Evolutionary conservation across 2,888 invertebrate species (phyloP).

Genomic region (Sycophila texana): DNA sequence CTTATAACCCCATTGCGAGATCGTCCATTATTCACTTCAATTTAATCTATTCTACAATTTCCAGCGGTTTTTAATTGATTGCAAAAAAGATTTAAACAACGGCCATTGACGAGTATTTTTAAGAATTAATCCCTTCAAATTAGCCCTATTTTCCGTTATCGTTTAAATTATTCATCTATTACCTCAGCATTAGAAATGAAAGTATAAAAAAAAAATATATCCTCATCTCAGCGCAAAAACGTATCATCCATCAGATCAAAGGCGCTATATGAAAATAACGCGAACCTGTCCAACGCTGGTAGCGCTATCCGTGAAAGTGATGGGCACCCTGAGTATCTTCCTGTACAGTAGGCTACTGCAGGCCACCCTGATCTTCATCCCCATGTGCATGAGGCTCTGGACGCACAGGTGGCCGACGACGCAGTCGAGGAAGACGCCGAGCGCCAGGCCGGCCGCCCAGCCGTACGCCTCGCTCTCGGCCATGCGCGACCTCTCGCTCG

Average conservation of each 20-base stretch:
- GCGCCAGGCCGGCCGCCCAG: constrained; percentile 74
- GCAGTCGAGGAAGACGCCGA: constrained; percentile 64
- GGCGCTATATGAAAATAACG: neutral
- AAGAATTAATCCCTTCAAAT: too few species aligned
- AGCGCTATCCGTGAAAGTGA: constrained; percentile 71
- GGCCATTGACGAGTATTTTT: too few species aligned
- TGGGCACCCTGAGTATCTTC: constrained; percentile 86
- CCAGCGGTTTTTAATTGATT: too few species aligned
- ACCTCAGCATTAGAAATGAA: neutral
- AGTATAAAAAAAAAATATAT: neutral
- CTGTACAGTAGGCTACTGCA: constrained; percentile 84
- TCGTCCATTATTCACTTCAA: too few species aligned
- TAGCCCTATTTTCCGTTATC: too few species aligned
- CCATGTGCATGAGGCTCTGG: constrained; percentile 80
- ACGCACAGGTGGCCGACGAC: constrained; percentile 80
- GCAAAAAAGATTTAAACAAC: too few species aligned
- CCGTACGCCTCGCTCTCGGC: constrained; percentile 73
- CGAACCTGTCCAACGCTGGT: constrained; percentile 83
- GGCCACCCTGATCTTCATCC: constrained; percentile 83
- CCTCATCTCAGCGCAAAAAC: neutral
- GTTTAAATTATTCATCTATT: too few species aligned
- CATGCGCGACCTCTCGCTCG: constrained; percentile 66
- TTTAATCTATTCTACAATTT: too few species aligned
- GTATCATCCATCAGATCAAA: neutral
- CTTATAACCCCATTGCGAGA: too few species aligned